Percentiles rank a stretch among this genome's conserved stretches.
phyloP scores from a whole-genome alignment of 1,140 invertebrate genomes.

The Gryon sp. region DNA sequence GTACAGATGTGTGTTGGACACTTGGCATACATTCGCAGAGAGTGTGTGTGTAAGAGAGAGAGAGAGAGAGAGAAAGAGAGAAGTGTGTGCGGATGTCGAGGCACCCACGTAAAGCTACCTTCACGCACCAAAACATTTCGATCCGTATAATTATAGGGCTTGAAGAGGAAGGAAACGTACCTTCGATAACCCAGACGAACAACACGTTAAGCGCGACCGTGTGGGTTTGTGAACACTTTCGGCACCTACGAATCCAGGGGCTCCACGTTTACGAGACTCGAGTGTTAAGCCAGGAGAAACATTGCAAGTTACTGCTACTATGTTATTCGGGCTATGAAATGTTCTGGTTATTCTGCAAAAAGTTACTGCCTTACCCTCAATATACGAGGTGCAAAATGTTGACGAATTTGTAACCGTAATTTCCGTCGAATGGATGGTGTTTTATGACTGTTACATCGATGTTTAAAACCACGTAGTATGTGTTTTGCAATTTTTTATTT shows the following conservation, averaged over 20 bases:
- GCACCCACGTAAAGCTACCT: constrained; percentile 47
- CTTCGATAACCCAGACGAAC: constrained; percentile 36
- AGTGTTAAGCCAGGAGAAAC: constrained; percentile 2
- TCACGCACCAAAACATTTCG: constrained; percentile 60
- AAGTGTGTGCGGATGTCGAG: background rate
- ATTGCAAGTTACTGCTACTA: constrained; percentile 19
- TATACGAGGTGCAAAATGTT: constrained; percentile 21
- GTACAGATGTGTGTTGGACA: background rate
- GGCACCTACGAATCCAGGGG: constrained; percentile 32
- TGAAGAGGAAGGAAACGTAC: constrained; percentile 52
- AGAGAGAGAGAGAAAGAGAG: background rate
- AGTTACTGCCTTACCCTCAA: background rate
- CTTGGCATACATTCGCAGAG: background rate
- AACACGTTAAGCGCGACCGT: constrained; percentile 3
- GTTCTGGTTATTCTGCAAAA: constrained; percentile 7
- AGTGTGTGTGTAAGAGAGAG: background rate
- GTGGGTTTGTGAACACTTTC: constrained; percentile 36
- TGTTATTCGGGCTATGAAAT: constrained; percentile 23
- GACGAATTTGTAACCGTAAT: constrained; percentile 2
- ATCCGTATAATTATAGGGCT: constrained; percentile 65
- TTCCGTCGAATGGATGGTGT: background rate
- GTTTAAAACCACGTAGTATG: background rate
- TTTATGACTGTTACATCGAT: background rate
- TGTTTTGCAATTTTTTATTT: background rate
- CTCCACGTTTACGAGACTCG: constrained; percentile 16